A percentile compares a stretch with the other conserved stretches of the same genome.
These are phyloP conservation scores for Holothuria glaberrima DNA, from an alignment of 35 echinoderm and acorn worm species.

Conservation along the genomic window DNA sequence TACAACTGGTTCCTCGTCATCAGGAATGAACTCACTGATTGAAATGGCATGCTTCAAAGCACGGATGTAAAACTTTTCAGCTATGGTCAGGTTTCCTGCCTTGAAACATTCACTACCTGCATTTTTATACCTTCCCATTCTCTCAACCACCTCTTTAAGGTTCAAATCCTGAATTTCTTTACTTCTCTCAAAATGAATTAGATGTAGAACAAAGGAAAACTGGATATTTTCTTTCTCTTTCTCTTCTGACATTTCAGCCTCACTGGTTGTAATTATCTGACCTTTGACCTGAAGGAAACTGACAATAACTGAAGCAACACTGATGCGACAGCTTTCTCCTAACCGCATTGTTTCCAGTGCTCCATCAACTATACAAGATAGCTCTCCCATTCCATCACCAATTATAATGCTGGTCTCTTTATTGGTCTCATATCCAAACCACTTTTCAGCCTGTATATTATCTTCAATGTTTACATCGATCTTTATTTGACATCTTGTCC, in stretches of 20 bases:
- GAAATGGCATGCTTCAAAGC: slow-evolving; percentile 73
- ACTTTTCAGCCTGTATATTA: background rate
- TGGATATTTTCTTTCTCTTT: background rate
- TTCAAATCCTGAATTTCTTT: slow-evolving; percentile 75
- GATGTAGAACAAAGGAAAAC: slow-evolving; percentile 20
- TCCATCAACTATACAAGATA: slow-evolving; percentile 76
- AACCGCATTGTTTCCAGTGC: slow-evolving; percentile 76
- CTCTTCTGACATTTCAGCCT: background rate
- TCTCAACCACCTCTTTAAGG: slow-evolving; percentile 55
- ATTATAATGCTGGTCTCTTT: slow-evolving; percentile 50
- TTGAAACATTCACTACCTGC: slow-evolving; percentile 83
- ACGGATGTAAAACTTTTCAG: slow-evolving; percentile 77
- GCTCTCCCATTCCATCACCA: slow-evolving; percentile 63
- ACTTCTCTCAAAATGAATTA: slow-evolving; percentile 62
- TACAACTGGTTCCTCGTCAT: slow-evolving; percentile 26
- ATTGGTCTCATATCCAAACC: slow-evolving; percentile 72
- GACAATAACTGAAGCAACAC: background rate
- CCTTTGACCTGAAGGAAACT: background rate
- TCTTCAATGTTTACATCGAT: slow-evolving; percentile 35
- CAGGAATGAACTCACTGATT: background rate
- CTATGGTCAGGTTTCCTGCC: slow-evolving; percentile 57
- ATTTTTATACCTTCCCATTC: slow-evolving; percentile 61
- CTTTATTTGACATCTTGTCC: slow-evolving; percentile 64
- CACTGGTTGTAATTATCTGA: background rate
- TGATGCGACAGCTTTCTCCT: slow-evolving; percentile 65